Evolutionary conservation across 2,888 invertebrate species (phyloP).

Genomic region (Cephus spinipes): DNA sequence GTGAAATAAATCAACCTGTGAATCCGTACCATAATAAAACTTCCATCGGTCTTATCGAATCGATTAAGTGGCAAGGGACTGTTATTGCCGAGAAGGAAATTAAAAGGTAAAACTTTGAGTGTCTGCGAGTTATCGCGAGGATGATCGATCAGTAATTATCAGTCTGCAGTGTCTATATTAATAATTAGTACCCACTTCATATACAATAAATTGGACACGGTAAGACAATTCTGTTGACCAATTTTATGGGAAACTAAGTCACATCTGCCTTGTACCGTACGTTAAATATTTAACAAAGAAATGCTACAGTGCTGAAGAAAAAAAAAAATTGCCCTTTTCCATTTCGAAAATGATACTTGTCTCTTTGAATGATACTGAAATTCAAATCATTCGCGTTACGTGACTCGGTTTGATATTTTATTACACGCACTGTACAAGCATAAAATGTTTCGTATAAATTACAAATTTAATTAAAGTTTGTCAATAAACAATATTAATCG

Average conservation of each 20-base stretch:
- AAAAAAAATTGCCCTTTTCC: not conserved
- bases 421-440: too few relatives aligned
- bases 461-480: slow-evolving; percentile 31
- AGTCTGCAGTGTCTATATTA: not conserved
- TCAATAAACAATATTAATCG: too few relatives aligned
- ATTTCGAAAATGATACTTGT: not conserved
- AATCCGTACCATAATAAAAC: slow-evolving; percentile 30
- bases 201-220: not conserved
- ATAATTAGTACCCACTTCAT: not conserved
- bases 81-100: slow-evolving; percentile 13
- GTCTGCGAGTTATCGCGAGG: not conserved
- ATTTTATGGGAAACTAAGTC: not conserved
- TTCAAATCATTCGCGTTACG: too few relatives aligned
- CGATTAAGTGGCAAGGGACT: not conserved
- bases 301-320: not conserved
- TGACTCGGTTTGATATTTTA: too few relatives aligned
- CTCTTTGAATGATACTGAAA: not conserved
- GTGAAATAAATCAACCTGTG: slow-evolving; percentile 34
- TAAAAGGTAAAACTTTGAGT: slow-evolving; percentile 25
- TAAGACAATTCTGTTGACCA: not conserved
- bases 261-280: not conserved
- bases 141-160: not conserved
- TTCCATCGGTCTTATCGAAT: slow-evolving; percentile 33
- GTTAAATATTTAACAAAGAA: not conserved
- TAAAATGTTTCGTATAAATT: not conserved